Evolutionary conservation across 1,140 invertebrate species (phyloP).

Genomic region (Cydia splendana): DNA sequence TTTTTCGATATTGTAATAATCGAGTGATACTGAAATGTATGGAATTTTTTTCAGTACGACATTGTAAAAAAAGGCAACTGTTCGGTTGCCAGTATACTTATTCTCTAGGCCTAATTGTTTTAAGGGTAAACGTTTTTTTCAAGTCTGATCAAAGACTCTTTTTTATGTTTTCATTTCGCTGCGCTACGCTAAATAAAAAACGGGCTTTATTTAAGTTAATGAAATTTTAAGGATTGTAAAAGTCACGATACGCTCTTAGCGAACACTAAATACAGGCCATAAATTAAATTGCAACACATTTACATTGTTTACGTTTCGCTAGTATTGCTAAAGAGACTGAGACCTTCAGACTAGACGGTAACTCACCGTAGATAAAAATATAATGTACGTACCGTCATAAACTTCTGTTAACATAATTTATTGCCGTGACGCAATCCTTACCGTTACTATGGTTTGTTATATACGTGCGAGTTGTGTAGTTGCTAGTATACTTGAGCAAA

Average conservation of each 20-base stretch:
- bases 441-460: slow-evolving; percentile 9
- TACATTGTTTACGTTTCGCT: slow-evolving; percentile 4
- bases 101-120: too few relatives aligned
- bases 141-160: not conserved
- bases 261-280: not conserved
- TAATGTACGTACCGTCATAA: slow-evolving; percentile 21
- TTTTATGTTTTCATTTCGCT: not conserved
- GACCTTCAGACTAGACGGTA: slow-evolving; percentile 20
- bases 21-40: too few relatives aligned
- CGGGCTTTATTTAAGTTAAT: not conserved
- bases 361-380: slow-evolving; percentile 15
- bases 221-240: slow-evolving; percentile 10
- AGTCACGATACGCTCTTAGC: not conserved
- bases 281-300: slow-evolving; percentile 21
- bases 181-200: not conserved
- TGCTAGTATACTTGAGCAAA: not conserved
- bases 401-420: slow-evolving; percentile 27
- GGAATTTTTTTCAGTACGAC: too few relatives aligned
- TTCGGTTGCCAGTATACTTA: too few relatives aligned
- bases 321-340: slow-evolving; percentile 6
- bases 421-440: slow-evolving; percentile 16
- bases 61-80: too few relatives aligned
- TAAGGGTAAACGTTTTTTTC: too few relatives aligned
- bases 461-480: not conserved
- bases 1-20: too few relatives aligned